phyloP scores from a whole-genome alignment of 2,888 invertebrate genomes.

The Drosophila mimetica region DNA sequence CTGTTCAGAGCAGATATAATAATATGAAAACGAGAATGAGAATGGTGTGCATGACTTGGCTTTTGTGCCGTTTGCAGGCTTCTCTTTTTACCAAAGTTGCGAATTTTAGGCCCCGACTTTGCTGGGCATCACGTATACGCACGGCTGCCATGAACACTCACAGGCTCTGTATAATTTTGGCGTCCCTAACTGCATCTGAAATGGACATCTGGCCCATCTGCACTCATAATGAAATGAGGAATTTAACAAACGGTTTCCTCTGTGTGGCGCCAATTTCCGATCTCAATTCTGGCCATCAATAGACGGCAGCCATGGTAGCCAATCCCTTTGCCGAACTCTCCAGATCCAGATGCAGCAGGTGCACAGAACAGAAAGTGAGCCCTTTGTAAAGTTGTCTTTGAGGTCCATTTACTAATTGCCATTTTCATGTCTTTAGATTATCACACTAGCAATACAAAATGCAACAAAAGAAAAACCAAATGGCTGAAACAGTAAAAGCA shows the following conservation, averaged over 20 bases:
- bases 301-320: not conserved
- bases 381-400: not conserved
- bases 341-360: not conserved
- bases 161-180: constrained; percentile 1
- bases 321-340: not conserved
- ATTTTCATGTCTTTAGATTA: not conserved
- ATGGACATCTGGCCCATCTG: not conserved
- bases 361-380: not conserved
- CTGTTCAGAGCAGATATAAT: constrained; percentile 8
- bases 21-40: constrained; percentile 1
- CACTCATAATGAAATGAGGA: constrained; percentile 17
- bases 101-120: not conserved
- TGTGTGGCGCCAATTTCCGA: not conserved
- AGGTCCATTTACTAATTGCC: too few species aligned
- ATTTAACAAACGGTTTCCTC: constrained; percentile 19
- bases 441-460: not conserved
- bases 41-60: constrained; percentile 10
- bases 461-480: not conserved
- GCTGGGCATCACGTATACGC: constrained; percentile 11
- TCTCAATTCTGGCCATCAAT: not conserved
- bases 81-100: not conserved
- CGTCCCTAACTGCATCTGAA: constrained; percentile 13
- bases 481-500: not conserved
- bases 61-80: constrained; percentile 9
- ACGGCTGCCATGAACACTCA: constrained; percentile 13